Evolutionary conservation across 1,140 invertebrate species (phyloP).

Genomic region (Mercenaria mercenaria): DNA sequence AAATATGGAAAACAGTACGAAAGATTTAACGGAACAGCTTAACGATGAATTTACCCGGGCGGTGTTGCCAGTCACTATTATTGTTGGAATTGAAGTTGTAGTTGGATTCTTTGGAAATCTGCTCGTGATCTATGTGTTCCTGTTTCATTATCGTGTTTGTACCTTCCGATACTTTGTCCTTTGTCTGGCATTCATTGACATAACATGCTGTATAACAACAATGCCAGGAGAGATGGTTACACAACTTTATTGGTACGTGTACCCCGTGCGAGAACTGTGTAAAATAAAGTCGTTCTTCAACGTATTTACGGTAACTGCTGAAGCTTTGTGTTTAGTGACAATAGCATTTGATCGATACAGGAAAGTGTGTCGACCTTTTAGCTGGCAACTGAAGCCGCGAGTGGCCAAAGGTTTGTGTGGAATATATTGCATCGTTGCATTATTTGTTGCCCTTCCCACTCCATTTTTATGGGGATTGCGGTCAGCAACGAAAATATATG

Average conservation of each 20-base stretch:
- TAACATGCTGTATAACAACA: conserved; percentile 68
- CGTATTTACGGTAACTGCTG: conserved; percentile 69
- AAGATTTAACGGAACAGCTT: conserved; percentile 46
- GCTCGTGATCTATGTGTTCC: conserved; percentile 71
- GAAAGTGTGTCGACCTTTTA: conserved; percentile 70
- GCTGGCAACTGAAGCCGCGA: conserved; percentile 62
- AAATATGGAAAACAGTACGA: background rate
- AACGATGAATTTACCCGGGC: conserved; percentile 63
- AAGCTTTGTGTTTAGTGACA: conserved; percentile 65
- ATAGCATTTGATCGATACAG: conserved; percentile 73
- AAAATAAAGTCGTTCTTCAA: conserved; percentile 70
- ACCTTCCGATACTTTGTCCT: conserved; percentile 72
- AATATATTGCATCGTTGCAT: background rate
- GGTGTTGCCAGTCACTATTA: conserved; percentile 63
- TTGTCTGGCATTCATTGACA: conserved; percentile 72
- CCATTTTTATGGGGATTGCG: conserved; percentile 42
- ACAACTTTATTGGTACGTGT: conserved; percentile 74
- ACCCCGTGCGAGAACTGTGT: conserved; percentile 62
- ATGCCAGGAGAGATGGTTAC: conserved; percentile 77
- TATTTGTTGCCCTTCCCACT: background rate
- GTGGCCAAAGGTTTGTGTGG: background rate
- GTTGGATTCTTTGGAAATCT: conserved; percentile 71
- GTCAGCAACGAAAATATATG: background rate
- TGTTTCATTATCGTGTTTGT: conserved; percentile 48
- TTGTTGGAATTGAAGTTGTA: conserved; percentile 61